Conservation (phyloP, 1,140 invertebrate genomes). For the Lanistes nyassanus region DNA sequence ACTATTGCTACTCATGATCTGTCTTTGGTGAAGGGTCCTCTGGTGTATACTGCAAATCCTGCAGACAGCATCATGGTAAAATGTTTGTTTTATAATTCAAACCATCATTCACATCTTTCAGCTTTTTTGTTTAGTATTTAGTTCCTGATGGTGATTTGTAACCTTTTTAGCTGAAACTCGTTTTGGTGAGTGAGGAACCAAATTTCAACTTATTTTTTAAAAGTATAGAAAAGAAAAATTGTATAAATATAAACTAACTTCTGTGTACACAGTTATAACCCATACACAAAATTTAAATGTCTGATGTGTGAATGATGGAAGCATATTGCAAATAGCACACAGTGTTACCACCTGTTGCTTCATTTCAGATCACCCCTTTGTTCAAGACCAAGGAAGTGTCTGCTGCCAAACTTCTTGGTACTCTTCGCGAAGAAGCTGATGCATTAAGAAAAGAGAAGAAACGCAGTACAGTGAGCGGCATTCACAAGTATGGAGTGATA, state of each 20-base stretch:
- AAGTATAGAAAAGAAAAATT: too few relatives aligned
- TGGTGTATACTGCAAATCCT: constrained; percentile 75
- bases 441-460: constrained; percentile 77
- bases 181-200: background rate
- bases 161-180: background rate
- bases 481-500: constrained; percentile 75
- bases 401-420: constrained; percentile 75
- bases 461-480: constrained; percentile 81
- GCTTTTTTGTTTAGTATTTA: background rate
- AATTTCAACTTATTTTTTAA: too few relatives aligned
- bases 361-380: constrained; percentile 73
- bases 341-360: background rate
- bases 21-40: constrained; percentile 73
- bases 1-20: constrained; percentile 87
- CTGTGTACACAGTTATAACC: too few relatives aligned
- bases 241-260: too few relatives aligned
- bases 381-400: constrained; percentile 72
- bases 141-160: background rate
- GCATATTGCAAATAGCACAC: too few relatives aligned
- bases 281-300: too few relatives aligned
- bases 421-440: constrained; percentile 79
- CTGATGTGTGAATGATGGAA: too few relatives aligned
- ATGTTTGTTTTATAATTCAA: constrained; percentile 2
- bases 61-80: constrained; percentile 72
- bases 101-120: background rate